These are phyloP conservation scores for Drosophila mimica DNA, from an alignment of 2,888 invertebrate species.

Conservation along the genomic window DNA sequence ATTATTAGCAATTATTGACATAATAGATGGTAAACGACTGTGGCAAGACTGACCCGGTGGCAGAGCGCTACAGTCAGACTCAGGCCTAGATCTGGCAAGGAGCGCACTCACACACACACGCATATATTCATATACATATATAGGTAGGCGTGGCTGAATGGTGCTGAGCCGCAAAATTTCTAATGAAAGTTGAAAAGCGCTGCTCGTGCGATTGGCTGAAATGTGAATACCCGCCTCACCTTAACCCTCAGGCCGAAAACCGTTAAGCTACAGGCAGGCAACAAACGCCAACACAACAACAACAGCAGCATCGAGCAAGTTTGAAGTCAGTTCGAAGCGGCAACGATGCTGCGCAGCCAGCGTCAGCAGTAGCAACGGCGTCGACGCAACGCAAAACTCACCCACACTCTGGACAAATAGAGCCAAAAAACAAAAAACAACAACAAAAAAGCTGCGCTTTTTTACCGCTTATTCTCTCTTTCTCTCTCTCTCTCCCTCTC, in stretches of 20 bases:
- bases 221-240: constrained; percentile 16
- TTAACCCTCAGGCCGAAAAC: constrained; percentile 6
- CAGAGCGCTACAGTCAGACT: constrained; percentile 14
- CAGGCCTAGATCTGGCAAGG: constrained; percentile 32
- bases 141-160: constrained; percentile 55
- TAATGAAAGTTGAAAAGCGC: constrained; percentile 75
- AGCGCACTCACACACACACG: constrained; percentile 20
- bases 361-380: constrained; percentile 22
- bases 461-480: constrained; percentile 24
- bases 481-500: not conserved
- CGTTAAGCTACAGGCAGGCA: constrained; percentile 11
- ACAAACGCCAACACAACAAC: constrained; percentile 6
- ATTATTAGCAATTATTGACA: constrained; percentile 65
- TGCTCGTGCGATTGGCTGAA: constrained; percentile 66
- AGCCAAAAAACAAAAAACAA: constrained; percentile 42
- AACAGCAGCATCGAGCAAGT: constrained; percentile 54
- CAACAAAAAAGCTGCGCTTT: constrained; percentile 12
- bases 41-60: constrained; percentile 29
- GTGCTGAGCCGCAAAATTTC: constrained; percentile 55
- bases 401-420: constrained; percentile 35
- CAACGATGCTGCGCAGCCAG: constrained; percentile 54
- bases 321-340: constrained; percentile 57
- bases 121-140: not conserved
- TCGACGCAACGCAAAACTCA: constrained; percentile 20
- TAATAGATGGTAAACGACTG: constrained; percentile 51